Evolutionary conservation across 2,888 invertebrate genomes (phyloP).

Genomic region (Diadegma fenestrale): DNA sequence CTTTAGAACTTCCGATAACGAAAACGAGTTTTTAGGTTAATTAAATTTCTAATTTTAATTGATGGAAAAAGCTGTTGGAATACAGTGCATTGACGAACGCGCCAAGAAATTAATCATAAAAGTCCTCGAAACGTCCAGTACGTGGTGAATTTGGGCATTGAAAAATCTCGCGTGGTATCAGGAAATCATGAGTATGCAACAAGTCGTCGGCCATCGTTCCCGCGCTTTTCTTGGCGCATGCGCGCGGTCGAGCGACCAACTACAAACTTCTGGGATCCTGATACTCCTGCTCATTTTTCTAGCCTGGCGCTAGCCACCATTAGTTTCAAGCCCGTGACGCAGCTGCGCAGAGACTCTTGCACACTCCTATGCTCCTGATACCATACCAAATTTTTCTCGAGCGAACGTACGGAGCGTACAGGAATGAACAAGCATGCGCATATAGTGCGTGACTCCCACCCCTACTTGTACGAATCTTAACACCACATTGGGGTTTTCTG

Average conservation of each 20-base stretch:
- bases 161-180: conserved; percentile 2
- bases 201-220: background rate
- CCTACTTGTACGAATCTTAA: background rate
- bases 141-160: conserved; percentile 18
- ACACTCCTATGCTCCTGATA: conserved; percentile 3
- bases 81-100: background rate
- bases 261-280: background rate
- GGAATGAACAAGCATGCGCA: conserved; percentile 7
- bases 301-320: background rate
- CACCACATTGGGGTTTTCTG: conserved; percentile 2
- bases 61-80: background rate
- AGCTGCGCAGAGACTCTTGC: background rate
- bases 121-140: background rate
- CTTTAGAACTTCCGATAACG: no score
- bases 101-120: background rate
- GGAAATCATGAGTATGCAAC: background rate
- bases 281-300: conserved; percentile 15
- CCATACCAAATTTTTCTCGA: background rate
- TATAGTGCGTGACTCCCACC: background rate
- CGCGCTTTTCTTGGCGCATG: background rate
- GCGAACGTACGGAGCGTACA: conserved; percentile 12
- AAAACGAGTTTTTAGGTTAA: no score
- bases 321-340: background rate
- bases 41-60: background rate
- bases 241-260: background rate